These are phyloP conservation scores for Zaprionus davidi DNA, from an alignment of 1,140 invertebrate species.

Conservation along the genomic window DNA sequence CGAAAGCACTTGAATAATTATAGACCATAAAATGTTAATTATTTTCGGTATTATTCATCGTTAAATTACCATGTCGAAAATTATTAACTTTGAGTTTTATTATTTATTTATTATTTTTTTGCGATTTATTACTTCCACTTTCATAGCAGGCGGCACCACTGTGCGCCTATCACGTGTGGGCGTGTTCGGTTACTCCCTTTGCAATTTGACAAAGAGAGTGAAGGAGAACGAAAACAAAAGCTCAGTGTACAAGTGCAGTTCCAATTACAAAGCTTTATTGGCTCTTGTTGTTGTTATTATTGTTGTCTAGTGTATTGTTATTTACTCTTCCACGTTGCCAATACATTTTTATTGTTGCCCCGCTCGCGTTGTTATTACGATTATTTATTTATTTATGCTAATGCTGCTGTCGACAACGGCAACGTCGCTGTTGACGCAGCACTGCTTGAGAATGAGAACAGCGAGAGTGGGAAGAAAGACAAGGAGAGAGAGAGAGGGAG, in stretches of 20 bases:
- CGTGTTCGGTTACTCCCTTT: conserved; percentile 28
- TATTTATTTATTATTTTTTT: conserved; percentile 9
- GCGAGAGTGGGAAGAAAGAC: conserved; percentile 31
- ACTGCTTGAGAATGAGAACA: conserved; percentile 80
- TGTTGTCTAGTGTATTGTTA: conserved; percentile 49
- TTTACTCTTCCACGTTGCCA: conserved; percentile 56
- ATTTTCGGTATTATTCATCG: conserved; percentile 1
- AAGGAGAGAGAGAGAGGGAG: conserved; percentile 35
- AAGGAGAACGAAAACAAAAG: conserved; percentile 45
- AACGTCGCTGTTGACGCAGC: conserved; percentile 50
- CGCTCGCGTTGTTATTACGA: conserved; percentile 52
- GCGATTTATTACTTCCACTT: not conserved
- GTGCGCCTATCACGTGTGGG: conserved; percentile 33
- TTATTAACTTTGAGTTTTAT: not conserved
- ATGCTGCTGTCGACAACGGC: conserved; percentile 59
- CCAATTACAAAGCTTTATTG: conserved; percentile 56
- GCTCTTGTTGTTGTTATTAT: conserved; percentile 35
- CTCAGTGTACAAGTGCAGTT: conserved; percentile 55
- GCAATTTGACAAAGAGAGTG: conserved; percentile 31
- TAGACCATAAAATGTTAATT: conserved; percentile 6
- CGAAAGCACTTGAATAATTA: conserved; percentile 2
- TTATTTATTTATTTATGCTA: conserved; percentile 83
- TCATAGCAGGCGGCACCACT: conserved; percentile 32
- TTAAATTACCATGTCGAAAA: conserved; percentile 6
- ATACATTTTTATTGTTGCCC: conserved; percentile 39